Evolutionary conservation across 2,797 vertebrate genomes (phyloP).

Genomic region (Poecile montanus): DNA sequence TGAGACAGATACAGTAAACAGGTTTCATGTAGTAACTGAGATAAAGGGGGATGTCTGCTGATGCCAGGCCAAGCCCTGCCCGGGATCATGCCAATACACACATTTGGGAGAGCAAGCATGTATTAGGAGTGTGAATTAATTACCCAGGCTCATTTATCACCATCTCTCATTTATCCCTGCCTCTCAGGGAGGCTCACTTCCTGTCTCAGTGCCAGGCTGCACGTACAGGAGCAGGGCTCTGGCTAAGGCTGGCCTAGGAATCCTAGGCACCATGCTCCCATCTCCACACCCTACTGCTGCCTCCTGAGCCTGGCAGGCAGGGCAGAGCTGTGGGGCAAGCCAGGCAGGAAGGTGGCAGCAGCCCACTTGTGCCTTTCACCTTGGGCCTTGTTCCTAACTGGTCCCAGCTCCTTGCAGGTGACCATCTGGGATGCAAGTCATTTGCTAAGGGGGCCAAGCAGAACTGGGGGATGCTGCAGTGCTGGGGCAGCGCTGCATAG

Average conservation of each 20-base stretch:
- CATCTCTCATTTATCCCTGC: background rate
- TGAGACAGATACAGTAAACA: slow-evolving; percentile 13
- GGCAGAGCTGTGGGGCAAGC: background rate
- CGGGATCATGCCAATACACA: background rate
- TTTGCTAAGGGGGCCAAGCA: accelerated
- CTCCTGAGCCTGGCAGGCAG: background rate
- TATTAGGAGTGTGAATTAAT: slow-evolving; percentile 37
- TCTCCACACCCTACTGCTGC: background rate
- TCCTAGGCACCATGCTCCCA: background rate
- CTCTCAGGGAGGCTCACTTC: background rate
- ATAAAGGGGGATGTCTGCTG: background rate
- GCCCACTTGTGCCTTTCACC: background rate
- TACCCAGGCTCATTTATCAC: background rate
- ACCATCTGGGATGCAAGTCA: background rate
- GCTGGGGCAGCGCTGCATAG: background rate
- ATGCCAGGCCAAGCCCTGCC: background rate
- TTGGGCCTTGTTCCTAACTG: background rate
- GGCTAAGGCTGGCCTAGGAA: background rate
- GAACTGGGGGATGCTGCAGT: background rate
- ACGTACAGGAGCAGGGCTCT: background rate
- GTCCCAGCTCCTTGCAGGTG: background rate
- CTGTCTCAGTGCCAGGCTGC: background rate
- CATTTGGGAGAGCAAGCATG: background rate
- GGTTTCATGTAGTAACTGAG: background rate
- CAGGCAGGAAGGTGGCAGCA: background rate